Conservation (phyloP, 2,113 vertebrate species). For the Riparia riparia region DNA sequence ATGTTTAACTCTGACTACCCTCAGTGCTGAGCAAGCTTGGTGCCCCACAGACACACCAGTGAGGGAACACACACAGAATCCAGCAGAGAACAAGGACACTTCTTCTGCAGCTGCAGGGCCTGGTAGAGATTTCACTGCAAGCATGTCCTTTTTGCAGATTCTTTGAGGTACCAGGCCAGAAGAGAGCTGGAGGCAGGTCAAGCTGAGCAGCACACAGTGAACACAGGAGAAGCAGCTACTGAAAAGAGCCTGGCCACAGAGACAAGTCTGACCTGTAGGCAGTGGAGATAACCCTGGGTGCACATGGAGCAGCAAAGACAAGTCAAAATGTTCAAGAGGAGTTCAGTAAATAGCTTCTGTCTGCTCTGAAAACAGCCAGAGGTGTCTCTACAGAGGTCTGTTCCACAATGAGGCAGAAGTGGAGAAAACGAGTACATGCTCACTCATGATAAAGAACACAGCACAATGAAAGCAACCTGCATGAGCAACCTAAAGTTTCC, state of each 20-base stretch:
- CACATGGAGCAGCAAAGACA: not conserved
- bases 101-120: not conserved
- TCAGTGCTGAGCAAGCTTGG: not conserved
- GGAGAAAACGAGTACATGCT: rapidly evolving
- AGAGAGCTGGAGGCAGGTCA: not conserved
- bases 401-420: not conserved
- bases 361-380: not conserved
- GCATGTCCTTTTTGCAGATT: not conserved
- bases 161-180: not conserved
- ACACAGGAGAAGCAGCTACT: not conserved
- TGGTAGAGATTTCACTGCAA: not conserved
- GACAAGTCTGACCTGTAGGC: not conserved
- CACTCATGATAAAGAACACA: not conserved
- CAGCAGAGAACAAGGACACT: not conserved
- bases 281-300: not conserved
- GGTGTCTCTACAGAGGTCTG: not conserved
- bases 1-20: not conserved
- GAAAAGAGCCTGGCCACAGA: not conserved
- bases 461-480: not conserved
- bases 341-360: not conserved
- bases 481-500: not conserved
- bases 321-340: not conserved
- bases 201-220: not conserved
- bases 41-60: not conserved
- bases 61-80: not conserved